Base-by-base conservation (phyloP, 2,888 invertebrate genomes). In the Sthenelais limicola region DNA sequence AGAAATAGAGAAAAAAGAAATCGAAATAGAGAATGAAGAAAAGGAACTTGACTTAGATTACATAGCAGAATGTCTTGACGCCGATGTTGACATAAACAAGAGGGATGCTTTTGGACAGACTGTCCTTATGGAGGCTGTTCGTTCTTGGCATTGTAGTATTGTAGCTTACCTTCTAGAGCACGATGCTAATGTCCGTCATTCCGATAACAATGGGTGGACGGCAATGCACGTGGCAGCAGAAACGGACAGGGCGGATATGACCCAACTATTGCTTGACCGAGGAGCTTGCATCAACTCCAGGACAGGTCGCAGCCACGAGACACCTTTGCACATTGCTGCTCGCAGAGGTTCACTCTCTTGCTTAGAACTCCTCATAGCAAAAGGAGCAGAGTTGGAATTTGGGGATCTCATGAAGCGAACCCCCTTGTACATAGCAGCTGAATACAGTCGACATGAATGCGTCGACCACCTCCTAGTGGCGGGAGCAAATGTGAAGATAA, bases 51-150 rank as follows among this genome's bases (percentile, higher is more conserved):
- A 62, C 15, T 43, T 62, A 9, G 38, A 62, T 35, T 62, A 26
- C 24, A 24, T 62, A 1, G 62, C 62, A 2, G 43, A 62, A 26
- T 62, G 62, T 24, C 62, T 62, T 35, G 62, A 62, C 24, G 18
- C 12, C 15, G 62, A 43, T 33, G 38, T 62, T 9, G 62, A 62
- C 28, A 28, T 62, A 3, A 43, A 62, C 38, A 35, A 62, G 62
- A 18, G 3, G 15, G 62, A 62, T 26, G 15, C 15, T 24, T 24
- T 26, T 18, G 62, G 62, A 3, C 62, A 62, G 62, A 62, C 62
- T 21, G 62, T 62, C 24, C 62, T 62, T 12, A 62, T 62, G 62
- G 62, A 62, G 24, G 62, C 62, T 38, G 62, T 62, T 3, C 18
- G 62, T 35, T 62, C 62, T 4, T 62, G 62, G 62, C 62, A 62